Base-by-base conservation (phyloP, 1,140 invertebrate genomes). In the Aphaenogaster floridana region DNA sequence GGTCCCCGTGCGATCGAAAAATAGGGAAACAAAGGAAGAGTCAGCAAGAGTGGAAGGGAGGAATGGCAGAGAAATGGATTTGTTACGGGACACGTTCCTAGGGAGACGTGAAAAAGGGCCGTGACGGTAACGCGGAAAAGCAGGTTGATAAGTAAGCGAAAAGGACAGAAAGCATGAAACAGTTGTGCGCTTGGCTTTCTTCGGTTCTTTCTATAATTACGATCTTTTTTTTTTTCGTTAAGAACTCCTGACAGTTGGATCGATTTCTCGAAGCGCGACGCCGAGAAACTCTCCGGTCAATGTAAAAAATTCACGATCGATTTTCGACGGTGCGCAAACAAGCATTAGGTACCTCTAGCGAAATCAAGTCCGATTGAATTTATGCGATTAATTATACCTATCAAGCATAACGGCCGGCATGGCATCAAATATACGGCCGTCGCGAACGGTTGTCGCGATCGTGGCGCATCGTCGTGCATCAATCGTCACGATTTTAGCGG, bases 311-410 rank as follows among this genome's bases (percentile, higher is more conserved):
- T 39, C 17, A 5, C 42, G 9, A 54, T 17, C 21, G 28, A 59
- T 34, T 48, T 72, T 42, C 39, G 17, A 7, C 8, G 4, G 8
- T 42, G 45, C 42, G 15, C 34, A 15, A 48, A n/a, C 11, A 39
- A 83, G 9, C 17, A 13, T 83, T 72, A 61, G 28, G 28, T 28
- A 28, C 28, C 28, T 17, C n/a, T 34, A 45, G 13, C 42, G 42
- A 72, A 42, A 57, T 54, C 69, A 50, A 52, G 21, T 54, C 36
- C 28, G 36, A 63, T 83, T 89, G 72, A 90, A 90, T 87, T 68
- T 90, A 90, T 78, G 72, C 85, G 71, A 90, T 87, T 84, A 69
- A 69, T 69, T 50, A 69, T 15, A 69, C 21, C 13, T 50, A 76
- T 79, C 78, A 66, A 61, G 52, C 52, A 48, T 64, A 83, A 74